Conservation (phyloP, 2,888 invertebrate genomes). For the Oligia fasciuncula region DNA sequence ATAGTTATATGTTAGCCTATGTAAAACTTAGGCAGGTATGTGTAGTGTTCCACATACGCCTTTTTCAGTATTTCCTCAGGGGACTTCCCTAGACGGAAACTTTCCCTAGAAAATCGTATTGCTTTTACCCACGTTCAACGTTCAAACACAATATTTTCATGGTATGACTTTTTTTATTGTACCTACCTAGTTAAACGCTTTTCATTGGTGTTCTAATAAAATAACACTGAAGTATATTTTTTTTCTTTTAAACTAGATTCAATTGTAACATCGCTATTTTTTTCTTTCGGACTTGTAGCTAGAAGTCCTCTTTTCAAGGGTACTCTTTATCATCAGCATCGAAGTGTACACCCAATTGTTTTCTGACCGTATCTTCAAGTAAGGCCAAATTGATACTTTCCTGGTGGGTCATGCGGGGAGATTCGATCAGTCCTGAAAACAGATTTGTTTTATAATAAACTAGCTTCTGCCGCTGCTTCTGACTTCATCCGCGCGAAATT, state of each 20-base stretch:
- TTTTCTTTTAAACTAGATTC: background rate
- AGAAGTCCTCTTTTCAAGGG: conserved; percentile 39
- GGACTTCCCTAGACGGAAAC: too few relatives aligned
- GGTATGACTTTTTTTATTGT: background rate
- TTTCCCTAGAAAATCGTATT: background rate
- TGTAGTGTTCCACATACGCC: background rate
- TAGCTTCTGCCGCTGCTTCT: too few relatives aligned
- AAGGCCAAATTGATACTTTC: conserved; percentile 92
- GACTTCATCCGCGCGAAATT: too few relatives aligned
- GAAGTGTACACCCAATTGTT: conserved; percentile 91
- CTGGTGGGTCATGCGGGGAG: conserved; percentile 91
- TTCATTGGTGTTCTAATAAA: background rate
- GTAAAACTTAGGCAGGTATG: conserved; percentile 3
- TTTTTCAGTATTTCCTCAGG: background rate
- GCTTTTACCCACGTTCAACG: background rate
- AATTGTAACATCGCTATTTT: background rate
- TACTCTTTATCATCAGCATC: conserved; percentile 86
- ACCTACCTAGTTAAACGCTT: background rate
- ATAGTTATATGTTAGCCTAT: background rate
- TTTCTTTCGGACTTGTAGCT: background rate
- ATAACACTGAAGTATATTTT: too few relatives aligned
- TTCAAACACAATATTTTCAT: conserved; percentile 2
- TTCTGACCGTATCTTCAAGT: conserved; percentile 93
- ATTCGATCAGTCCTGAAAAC: conserved; percentile 91
- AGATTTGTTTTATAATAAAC: conserved; percentile 10